Percentiles rank a stretch among this genome's conserved stretches.
Evolutionary conservation across 2,797 vertebrate genomes (phyloP).

Genomic region (Podarcis siculus): DNA sequence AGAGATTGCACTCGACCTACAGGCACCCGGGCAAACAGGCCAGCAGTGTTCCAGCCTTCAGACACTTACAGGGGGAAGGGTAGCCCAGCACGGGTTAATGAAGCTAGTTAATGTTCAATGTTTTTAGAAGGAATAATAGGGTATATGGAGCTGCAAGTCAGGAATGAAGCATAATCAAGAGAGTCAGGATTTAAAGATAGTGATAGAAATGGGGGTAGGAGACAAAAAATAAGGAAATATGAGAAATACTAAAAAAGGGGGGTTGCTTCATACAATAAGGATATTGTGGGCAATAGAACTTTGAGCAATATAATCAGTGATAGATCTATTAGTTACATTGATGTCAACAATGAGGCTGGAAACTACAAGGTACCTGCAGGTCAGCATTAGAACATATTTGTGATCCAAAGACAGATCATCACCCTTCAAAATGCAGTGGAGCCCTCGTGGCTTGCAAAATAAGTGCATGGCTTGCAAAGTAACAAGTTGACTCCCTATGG

Average conservation of each 20-base stretch:
- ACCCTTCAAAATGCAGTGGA: background rate
- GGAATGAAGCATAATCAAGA: background rate
- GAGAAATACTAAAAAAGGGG: background rate
- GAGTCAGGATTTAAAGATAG: background rate
- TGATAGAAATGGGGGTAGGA: background rate
- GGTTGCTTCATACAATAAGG: background rate
- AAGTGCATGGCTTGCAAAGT: background rate
- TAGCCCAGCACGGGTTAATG: conserved; percentile 67
- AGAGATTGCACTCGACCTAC: conserved; percentile 71
- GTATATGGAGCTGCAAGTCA: background rate
- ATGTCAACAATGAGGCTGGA: background rate
- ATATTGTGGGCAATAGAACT: background rate
- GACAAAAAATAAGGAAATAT: background rate
- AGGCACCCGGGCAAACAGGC: conserved; percentile 67
- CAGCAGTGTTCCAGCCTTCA: conserved; percentile 70
- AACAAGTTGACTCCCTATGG: background rate
- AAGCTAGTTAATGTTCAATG: conserved; percentile 33
- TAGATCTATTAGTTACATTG: background rate
- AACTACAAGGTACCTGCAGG: background rate
- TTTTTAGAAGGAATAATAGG: conserved; percentile 58
- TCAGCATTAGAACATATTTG: background rate
- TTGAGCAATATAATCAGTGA: background rate
- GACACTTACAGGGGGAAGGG: conserved; percentile 53
- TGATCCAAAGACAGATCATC: background rate
- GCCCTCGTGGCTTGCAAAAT: background rate